Conservation (phyloP, 2,888 invertebrate species). For the Caenorhabditis becei region DNA sequence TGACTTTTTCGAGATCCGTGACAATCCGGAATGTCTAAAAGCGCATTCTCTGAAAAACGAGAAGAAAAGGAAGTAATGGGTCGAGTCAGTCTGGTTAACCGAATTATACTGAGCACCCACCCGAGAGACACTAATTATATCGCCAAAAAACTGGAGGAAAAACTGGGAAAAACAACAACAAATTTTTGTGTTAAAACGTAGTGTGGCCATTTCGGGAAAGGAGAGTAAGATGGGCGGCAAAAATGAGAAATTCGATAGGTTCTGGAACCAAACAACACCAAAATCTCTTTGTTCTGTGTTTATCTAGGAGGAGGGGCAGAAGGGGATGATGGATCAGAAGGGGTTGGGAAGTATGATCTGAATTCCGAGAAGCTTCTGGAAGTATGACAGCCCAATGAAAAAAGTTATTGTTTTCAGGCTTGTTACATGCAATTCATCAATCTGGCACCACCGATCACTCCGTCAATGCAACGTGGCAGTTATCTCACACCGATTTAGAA, state of each 20-base stretch:
- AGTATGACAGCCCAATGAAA: too few relatives aligned
- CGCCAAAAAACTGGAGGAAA: conserved; percentile 8
- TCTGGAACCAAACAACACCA: conserved; percentile 3
- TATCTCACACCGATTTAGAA: too few relatives aligned
- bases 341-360: too few relatives aligned
- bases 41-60: background rate
- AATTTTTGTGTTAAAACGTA: background rate
- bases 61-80: too few relatives aligned
- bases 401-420: too few relatives aligned
- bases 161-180: conserved; percentile 36
- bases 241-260: conserved; percentile 29
- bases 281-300: conserved; percentile 44
- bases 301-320: background rate
- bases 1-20: conserved; percentile 21
- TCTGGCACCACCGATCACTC: too few relatives aligned
- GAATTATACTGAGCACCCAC: conserved; percentile 24
- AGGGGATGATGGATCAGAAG: too few relatives aligned
- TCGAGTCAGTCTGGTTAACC: background rate
- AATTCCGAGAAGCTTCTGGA: too few relatives aligned
- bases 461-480: too few relatives aligned
- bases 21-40: background rate
- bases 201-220: background rate
- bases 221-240: background rate
- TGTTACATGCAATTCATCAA: too few relatives aligned
- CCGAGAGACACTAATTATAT: conserved; percentile 32